Evolutionary conservation across 1,140 invertebrate genomes (phyloP).

Genomic region (Ceratitis capitata): DNA sequence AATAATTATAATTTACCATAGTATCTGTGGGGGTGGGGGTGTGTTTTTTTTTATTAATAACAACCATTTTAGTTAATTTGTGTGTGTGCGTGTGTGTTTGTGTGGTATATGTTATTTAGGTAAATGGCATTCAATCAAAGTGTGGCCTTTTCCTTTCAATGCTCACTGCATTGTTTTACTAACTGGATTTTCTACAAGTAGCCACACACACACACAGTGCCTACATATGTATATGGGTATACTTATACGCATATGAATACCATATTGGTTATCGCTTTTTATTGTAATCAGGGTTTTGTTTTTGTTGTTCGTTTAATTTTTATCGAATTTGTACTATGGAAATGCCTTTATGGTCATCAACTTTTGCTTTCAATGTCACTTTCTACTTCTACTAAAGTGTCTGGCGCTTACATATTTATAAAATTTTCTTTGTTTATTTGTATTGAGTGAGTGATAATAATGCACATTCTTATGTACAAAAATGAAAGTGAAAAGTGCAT

Average conservation of each 20-base stretch:
- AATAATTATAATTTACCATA: background rate
- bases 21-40: background rate
- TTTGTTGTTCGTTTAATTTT: background rate
- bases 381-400: too few relatives aligned
- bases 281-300: background rate
- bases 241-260: background rate
- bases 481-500: too few relatives aligned
- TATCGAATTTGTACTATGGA: background rate
- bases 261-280: background rate
- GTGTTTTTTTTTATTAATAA: background rate
- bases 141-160: background rate
- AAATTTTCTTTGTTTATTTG: too few relatives aligned
- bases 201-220: too few relatives aligned
- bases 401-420: too few relatives aligned
- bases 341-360: background rate
- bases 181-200: conserved; percentile 21
- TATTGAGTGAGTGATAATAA: too few relatives aligned
- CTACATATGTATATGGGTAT: too few relatives aligned
- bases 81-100: background rate
- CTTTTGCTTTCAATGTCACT: conserved; percentile 4
- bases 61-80: background rate
- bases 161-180: background rate
- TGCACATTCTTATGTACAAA: too few relatives aligned
- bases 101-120: too few relatives aligned
- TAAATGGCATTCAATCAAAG: background rate